A percentile compares a stretch with the other conserved stretches of the same genome.
These are phyloP conservation scores for Natator depressus DNA, from an alignment of 2,113 vertebrate genomes.

Conservation along the genomic window DNA sequence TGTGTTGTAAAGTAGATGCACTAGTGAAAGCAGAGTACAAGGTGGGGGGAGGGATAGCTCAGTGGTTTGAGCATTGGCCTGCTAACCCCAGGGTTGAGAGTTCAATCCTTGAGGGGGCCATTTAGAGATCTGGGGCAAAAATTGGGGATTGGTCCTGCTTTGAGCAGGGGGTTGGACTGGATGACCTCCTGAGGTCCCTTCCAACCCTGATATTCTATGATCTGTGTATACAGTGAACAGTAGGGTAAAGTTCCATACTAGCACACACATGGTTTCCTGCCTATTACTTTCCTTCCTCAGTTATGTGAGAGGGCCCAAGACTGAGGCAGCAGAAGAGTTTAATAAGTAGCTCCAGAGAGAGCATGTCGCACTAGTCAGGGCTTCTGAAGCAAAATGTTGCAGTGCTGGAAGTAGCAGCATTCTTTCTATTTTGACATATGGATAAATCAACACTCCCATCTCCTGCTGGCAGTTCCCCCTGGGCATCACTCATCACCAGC, in stretches of 20 bases:
- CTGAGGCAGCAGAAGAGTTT: rapidly evolving
- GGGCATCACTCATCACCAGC: not conserved
- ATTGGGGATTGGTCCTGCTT: too few relatives aligned
- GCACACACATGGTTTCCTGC: not conserved
- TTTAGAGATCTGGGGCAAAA: too few relatives aligned
- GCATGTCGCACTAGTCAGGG: not conserved
- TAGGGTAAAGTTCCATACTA: not conserved
- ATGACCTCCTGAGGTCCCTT: too few relatives aligned
- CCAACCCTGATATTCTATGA: not conserved
- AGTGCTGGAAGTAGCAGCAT: not conserved
- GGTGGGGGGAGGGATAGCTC: too few relatives aligned
- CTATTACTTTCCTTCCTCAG: not conserved
- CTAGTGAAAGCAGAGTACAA: not conserved
- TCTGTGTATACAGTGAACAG: rapidly evolving
- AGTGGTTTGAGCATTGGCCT: too few relatives aligned
- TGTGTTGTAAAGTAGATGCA: not conserved
- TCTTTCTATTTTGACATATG: not conserved
- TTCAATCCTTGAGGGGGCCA: too few relatives aligned
- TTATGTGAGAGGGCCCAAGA: not conserved
- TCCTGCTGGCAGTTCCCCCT: not conserved
- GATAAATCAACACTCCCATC: not conserved
- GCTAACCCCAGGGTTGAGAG: too few relatives aligned
- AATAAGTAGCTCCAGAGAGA: not conserved
- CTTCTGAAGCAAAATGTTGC: not conserved
- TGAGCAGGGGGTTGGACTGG: too few relatives aligned